A percentile compares a stretch with the other conserved stretches of the same genome.
Conservation (phyloP, 2,797 vertebrate genomes). For the Poeciliopsis paucimaculata region DNA sequence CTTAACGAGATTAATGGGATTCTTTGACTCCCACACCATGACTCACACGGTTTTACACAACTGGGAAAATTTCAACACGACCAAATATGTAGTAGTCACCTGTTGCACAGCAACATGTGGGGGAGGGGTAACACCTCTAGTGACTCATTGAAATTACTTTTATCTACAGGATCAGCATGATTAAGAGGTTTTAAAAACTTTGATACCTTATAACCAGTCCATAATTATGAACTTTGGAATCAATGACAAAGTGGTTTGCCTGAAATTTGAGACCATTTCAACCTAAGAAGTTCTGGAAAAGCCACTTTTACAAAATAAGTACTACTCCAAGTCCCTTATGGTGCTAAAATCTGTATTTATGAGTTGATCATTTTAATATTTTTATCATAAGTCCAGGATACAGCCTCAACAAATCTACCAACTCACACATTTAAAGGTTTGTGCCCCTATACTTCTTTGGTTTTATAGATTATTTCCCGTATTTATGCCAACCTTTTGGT, state of each 20-base stretch:
- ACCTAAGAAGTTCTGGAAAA: neutral
- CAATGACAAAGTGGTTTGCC: neutral
- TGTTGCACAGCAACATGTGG: neutral
- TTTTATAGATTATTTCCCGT: neutral
- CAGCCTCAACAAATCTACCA: neutral
- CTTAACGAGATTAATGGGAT: neutral
- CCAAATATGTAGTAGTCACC: neutral
- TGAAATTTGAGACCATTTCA: neutral
- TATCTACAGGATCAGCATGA: neutral
- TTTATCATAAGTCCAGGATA: neutral
- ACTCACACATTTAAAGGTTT: neutral
- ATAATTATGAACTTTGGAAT: neutral
- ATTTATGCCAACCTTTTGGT: neutral
- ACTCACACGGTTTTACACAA: neutral
- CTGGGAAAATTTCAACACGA: neutral
- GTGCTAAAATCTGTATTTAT: neutral
- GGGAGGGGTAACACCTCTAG: neutral
- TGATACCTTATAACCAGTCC: neutral
- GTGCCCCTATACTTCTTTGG: neutral
- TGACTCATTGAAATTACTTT: neutral
- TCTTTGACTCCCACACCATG: neutral
- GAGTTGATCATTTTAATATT: neutral
- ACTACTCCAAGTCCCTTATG: neutral
- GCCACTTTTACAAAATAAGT: neutral
- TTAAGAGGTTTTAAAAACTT: neutral